Percentiles rank a stretch among this genome's conserved stretches.
Conservation (phyloP, 2,888 invertebrate genomes). For the Sicus ferrugineus region DNA sequence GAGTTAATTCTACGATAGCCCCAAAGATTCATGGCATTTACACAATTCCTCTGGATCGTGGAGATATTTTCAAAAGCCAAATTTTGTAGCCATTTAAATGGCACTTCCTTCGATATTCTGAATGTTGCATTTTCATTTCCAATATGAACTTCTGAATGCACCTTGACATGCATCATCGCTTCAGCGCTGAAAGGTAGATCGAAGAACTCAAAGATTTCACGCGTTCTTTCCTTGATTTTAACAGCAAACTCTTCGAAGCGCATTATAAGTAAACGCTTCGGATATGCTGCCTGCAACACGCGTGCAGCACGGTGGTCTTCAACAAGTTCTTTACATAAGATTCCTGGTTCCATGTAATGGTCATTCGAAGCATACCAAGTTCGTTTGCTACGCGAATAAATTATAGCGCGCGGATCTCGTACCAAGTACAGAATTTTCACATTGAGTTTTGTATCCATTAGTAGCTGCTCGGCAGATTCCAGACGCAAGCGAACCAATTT, state of each 20-base stretch:
- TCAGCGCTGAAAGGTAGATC: not conserved
- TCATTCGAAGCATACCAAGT: not conserved
- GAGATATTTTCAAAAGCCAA: not conserved
- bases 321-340: not conserved
- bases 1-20: not conserved
- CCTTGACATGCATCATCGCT: not conserved
- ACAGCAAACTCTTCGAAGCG: conserved; percentile 1
- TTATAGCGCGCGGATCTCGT: conserved; percentile 1
- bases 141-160: not conserved
- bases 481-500: conserved; percentile 1
- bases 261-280: not conserved
- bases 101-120: not conserved
- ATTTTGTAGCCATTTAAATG: not conserved
- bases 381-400: not conserved
- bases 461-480: not conserved
- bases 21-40: not conserved
- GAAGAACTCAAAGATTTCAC: not conserved
- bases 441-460: not conserved
- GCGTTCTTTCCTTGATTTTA: not conserved
- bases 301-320: not conserved
- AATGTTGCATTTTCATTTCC: not conserved
- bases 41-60: not conserved
- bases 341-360: not conserved
- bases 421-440: not conserved
- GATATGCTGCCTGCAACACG: not conserved